Evolutionary conservation across 2,113 vertebrate genomes (phyloP), one percentile per base, ranked within the genome.

Genomic region (Pollimyrus isidori): DNA sequence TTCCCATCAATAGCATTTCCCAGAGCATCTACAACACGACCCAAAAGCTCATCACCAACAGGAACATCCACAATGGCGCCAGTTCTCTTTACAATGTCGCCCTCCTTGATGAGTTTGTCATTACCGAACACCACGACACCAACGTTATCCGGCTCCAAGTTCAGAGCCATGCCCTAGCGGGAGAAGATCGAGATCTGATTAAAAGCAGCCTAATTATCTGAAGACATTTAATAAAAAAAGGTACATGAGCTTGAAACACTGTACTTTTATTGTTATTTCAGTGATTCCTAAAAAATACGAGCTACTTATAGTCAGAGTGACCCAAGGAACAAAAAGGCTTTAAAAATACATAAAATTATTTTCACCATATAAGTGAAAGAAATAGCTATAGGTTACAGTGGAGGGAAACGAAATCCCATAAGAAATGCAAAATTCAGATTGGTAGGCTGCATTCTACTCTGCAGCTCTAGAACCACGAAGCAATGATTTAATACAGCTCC

Each of bases 121-220:
- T 99, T 99, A 94, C 98, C 98, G 46, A 99, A 99, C 92, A 99
- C 98, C n/a, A 99, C 98, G 92, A 99, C 98, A 96, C 98, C 98
- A 92, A 99, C 98, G 0, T 99, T 99, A 95, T 99, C 98, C 0
- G 98, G 97, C 95, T 99, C 98, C 97, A 99, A 98, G 94, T 99
- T 99, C 96, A 99, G 95, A 94, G 98, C 98, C 98, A 99, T 99
- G 11, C 98, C 98, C 98, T 99, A 87, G 9, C 82, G n/a, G 11
- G 39, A 4, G 46, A 65, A 89, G 49, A 53, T 3, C 39, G 5
- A 10, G 19, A n/a, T 26, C 21, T 39, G 48, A 17, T 52, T 35
- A 52, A 26, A 21, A 35, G 2, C n/a, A 69, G 62, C 26, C n/a
- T 15, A 69, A 30, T 30, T 65, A 9, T 65, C 0, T 13, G 62